Percentiles rank a stretch among this genome's conserved stretches.
Conservation (phyloP, 2,797 vertebrate genomes). For the Phataginus tricuspis region DNA sequence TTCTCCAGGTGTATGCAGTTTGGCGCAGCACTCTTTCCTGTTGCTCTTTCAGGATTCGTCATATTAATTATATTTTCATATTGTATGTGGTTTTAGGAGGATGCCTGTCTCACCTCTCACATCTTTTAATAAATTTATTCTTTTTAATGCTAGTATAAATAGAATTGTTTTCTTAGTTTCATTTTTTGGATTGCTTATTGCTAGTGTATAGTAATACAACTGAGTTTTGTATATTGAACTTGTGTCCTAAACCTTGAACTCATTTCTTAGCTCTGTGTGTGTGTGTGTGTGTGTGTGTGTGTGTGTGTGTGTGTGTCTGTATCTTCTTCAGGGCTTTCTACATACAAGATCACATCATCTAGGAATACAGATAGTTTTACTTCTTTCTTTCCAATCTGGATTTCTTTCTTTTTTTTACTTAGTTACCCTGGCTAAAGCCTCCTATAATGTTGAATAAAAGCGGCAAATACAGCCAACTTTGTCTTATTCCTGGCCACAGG, state of each 20-base stretch:
- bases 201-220: background rate
- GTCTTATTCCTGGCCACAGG: background rate
- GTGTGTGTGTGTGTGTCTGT: background rate
- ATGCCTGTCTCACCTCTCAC: no score
- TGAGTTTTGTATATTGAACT: background rate
- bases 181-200: background rate
- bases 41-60: no score
- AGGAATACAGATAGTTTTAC: background rate
- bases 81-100: no score
- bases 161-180: background rate
- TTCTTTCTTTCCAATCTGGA: background rate
- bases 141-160: background rate
- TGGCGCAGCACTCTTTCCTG: no score
- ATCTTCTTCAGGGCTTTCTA: background rate
- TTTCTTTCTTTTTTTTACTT: background rate
- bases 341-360: background rate
- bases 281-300: background rate
- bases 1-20: no score
- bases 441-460: background rate
- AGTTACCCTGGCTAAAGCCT: background rate
- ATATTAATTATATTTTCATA: no score
- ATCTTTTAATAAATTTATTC: background rate
- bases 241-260: background rate
- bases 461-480: background rate
- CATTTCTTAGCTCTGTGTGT: background rate